Conservation (phyloP, 2,113 vertebrate genomes). For the Charina bottae region DNA sequence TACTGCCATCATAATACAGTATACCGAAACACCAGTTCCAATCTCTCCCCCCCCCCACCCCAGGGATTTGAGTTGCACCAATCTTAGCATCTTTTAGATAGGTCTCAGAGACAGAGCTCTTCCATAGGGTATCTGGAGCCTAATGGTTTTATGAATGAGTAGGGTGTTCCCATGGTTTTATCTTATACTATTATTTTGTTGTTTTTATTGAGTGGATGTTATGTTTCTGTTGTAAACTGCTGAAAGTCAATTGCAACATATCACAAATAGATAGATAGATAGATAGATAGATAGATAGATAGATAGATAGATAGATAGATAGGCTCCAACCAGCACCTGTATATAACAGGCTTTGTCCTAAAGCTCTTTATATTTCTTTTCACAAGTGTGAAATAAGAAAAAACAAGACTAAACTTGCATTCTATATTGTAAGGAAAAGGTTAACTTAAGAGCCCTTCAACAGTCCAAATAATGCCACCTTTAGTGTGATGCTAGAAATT, state of each 20-base stretch:
- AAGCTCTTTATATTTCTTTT: not conserved
- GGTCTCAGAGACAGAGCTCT: not conserved
- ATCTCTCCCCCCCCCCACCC: not conserved
- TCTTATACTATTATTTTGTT: constrained; percentile 11
- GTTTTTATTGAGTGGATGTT: not conserved
- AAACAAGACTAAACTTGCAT: not conserved
- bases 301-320: not conserved
- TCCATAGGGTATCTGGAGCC: not conserved
- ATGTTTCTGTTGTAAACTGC: not conserved
- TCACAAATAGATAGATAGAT: not conserved
- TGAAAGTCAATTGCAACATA: not conserved
- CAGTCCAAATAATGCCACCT: constrained; percentile 12
- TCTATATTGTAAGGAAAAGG: not conserved
- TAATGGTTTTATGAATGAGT: not conserved
- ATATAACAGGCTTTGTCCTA: not conserved
- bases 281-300: not conserved
- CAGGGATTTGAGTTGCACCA: not conserved
- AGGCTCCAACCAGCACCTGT: not conserved
- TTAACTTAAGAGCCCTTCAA: not conserved
- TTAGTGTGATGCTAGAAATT: not conserved
- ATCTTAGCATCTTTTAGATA: not conserved
- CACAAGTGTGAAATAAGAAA: not conserved
- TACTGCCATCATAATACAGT: not conserved
- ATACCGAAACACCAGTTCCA: not conserved
- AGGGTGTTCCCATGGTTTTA: not conserved